Conservation (phyloP, 2,797 vertebrate genomes). For the Scleropages formosus region DNA sequence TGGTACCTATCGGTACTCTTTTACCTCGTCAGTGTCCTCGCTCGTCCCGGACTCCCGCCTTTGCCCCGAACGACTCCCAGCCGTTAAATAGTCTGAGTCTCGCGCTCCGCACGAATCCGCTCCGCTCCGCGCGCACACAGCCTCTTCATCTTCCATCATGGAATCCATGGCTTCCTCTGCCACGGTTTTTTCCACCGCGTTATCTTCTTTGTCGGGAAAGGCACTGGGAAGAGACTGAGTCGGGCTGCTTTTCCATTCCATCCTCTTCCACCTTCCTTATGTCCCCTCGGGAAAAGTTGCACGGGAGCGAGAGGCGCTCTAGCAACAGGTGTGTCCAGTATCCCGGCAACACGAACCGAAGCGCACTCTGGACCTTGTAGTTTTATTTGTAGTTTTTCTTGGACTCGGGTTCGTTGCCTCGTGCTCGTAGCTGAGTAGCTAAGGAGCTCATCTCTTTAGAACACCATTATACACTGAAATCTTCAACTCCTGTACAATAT, state of each 20-base stretch:
- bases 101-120: not conserved
- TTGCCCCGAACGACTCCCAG: not conserved
- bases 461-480: no score
- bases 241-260: not conserved
- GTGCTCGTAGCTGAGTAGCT: no score
- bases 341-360: not conserved
- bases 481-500: no score
- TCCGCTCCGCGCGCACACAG: not conserved
- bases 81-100: not conserved
- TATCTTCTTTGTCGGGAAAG: not conserved
- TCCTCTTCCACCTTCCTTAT: not conserved
- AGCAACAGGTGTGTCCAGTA: conserved; percentile 21
- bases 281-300: not conserved
- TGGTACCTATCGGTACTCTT: no score
- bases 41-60: not conserved
- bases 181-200: not conserved
- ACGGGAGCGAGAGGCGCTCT: not conserved
- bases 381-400: not conserved
- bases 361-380: conserved; percentile 17
- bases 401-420: not conserved
- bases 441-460: no score
- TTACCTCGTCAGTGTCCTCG: conserved; percentile 3
- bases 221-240: not conserved
- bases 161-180: not conserved
- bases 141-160: no score